These are phyloP conservation scores for Porites divaricata DNA, from an alignment of 92 coral and sea anemone genomes.

Conservation along the genomic window DNA sequence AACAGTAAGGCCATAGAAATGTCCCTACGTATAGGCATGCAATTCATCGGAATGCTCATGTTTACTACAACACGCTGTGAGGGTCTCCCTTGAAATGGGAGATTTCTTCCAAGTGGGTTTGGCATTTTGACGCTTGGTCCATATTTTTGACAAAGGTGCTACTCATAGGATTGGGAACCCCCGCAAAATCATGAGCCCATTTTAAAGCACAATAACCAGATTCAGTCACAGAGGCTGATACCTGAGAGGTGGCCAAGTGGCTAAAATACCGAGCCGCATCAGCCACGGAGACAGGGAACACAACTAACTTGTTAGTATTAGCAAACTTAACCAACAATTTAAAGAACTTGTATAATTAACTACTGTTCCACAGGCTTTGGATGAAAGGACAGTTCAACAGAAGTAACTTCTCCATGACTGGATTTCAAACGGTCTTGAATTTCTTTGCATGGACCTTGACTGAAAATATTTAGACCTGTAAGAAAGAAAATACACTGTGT, in stretches of 20 bases:
- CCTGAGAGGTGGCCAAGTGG: neutral
- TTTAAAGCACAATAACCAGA: conserved; percentile 36
- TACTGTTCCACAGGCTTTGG: conserved; percentile 57
- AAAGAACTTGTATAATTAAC: conserved; percentile 31
- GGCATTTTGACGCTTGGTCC: too few relatives aligned
- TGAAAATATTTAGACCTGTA: conserved; percentile 54
- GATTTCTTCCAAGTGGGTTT: too few relatives aligned
- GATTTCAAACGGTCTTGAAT: conserved; percentile 37
- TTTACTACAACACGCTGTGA: too few relatives aligned
- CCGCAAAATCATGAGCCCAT: conserved; percentile 51
- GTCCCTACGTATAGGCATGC: too few relatives aligned
- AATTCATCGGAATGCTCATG: too few relatives aligned
- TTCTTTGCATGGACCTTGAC: conserved; percentile 50
- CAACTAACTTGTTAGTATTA: neutral
- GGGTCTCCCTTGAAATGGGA: too few relatives aligned
- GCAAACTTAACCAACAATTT: conserved; percentile 35
- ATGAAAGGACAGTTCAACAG: conserved; percentile 19
- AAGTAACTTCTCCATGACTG: neutral
- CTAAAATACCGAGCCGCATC: conserved; percentile 37
- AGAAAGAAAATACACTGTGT: conserved; percentile 23
- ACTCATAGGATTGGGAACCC: conserved; percentile 20
- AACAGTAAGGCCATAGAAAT: too few relatives aligned
- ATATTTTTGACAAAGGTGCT: too few relatives aligned
- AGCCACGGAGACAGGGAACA: conserved; percentile 1
- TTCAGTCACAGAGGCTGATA: conserved; percentile 33